These are phyloP conservation scores for Heliothis subflexa DNA, from an alignment of 1,140 invertebrate species.

Conservation along the genomic window DNA sequence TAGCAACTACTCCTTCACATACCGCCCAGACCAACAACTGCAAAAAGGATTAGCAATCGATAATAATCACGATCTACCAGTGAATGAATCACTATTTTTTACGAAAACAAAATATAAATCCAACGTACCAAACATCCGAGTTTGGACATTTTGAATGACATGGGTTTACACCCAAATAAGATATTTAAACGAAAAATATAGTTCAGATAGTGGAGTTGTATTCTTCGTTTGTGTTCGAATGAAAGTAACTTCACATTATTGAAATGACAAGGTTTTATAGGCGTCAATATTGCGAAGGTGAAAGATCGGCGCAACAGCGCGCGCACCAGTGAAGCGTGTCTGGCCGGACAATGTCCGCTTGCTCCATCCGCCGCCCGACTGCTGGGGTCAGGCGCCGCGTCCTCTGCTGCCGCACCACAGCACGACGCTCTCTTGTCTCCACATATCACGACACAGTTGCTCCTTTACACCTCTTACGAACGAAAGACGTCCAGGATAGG, in stretches of 20 bases:
- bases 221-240: slow-evolving; percentile 72
- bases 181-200: slow-evolving; percentile 58
- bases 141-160: slow-evolving; percentile 67
- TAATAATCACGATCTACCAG: neutral
- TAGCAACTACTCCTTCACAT: slow-evolving; percentile 70
- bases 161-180: slow-evolving; percentile 78
- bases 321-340: slow-evolving; percentile 78
- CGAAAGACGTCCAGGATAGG: too few species aligned
- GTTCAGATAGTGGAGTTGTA: slow-evolving; percentile 64
- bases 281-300: slow-evolving; percentile 84
- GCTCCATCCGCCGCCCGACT: slow-evolving; percentile 72
- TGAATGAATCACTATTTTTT: slow-evolving; percentile 2
- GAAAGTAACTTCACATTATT: slow-evolving; percentile 84
- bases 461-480: neutral
- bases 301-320: slow-evolving; percentile 82
- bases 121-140: slow-evolving; percentile 75
- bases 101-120: slow-evolving; percentile 24
- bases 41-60: slow-evolving; percentile 54
- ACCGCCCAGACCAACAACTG: slow-evolving; percentile 77
- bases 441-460: neutral
- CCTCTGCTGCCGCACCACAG: neutral
- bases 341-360: slow-evolving; percentile 81
- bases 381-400: slow-evolving; percentile 58
- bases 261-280: slow-evolving; percentile 85
- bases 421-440: neutral